Conservation (phyloP, 2,888 invertebrate species). For the Terebella lapidaria region DNA sequence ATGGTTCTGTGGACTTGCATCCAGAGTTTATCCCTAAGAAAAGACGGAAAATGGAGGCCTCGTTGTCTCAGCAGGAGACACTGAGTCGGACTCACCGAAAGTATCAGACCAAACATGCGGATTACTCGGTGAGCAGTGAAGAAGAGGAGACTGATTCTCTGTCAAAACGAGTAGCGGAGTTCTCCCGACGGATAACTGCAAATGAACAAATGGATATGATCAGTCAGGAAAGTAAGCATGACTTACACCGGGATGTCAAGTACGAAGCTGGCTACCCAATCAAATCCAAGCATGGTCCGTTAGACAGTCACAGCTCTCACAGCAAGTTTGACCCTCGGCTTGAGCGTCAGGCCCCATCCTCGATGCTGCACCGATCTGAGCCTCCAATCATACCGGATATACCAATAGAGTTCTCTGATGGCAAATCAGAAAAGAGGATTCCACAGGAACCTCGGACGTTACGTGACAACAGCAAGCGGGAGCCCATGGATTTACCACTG, state of each 20-base stretch:
- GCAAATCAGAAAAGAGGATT: constrained; percentile 5
- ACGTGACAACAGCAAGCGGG: constrained; percentile 5
- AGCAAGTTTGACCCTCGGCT: neutral
- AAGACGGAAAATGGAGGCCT: constrained; percentile 30
- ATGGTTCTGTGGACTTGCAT: constrained; percentile 34
- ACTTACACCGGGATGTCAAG: too few relatives aligned
- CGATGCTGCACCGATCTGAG: neutral
- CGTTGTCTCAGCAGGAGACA: constrained; percentile 5
- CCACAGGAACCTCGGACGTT: constrained; percentile 10
- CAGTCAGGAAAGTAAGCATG: too few relatives aligned
- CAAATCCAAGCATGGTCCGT: too few relatives aligned
- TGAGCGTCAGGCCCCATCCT: neutral
- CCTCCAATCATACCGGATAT: constrained; percentile 10
- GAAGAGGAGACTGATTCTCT: constrained; percentile 20
- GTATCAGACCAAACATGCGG: constrained; percentile 16
- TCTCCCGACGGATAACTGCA: neutral
- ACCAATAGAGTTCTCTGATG: constrained; percentile 1
- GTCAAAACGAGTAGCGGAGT: neutral
- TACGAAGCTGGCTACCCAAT: too few relatives aligned
- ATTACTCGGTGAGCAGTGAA: constrained; percentile 32
- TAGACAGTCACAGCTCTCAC: too few relatives aligned
- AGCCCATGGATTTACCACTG: constrained; percentile 70
- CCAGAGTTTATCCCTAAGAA: constrained; percentile 35
- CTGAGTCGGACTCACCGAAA: neutral
- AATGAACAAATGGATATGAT: neutral